Percentiles rank a stretch among this genome's conserved stretches.
These are phyloP conservation scores for Calephelis nemesis DNA, from an alignment of 1,140 invertebrate species.

Conservation along the genomic window DNA sequence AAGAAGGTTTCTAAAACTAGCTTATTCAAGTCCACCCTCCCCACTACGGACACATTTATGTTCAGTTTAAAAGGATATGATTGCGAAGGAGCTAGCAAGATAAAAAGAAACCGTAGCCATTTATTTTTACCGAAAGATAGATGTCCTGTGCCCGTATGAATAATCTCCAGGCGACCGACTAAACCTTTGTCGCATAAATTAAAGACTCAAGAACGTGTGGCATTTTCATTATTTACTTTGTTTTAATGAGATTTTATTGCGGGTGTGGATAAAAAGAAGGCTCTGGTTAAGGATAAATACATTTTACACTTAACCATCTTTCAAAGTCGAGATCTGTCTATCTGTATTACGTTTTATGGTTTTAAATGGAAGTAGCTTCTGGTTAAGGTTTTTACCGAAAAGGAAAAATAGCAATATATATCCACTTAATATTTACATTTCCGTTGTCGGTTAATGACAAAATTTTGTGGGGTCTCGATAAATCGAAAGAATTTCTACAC, in stretches of 20 bases:
- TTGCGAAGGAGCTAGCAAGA: conserved; percentile 21
- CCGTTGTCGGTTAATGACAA: too few relatives aligned
- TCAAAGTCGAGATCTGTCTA: conserved; percentile 23
- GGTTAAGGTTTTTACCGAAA: background rate
- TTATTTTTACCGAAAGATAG: conserved; percentile 34
- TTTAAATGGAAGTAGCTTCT: conserved; percentile 2
- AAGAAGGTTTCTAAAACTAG: too few relatives aligned
- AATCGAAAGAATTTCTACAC: too few relatives aligned
- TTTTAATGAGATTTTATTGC: conserved; percentile 41
- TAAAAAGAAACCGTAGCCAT: conserved; percentile 9
- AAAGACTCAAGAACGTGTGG: conserved; percentile 28
- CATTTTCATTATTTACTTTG: conserved; percentile 40
- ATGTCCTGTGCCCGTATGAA: conserved; percentile 33
- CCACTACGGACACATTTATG: background rate
- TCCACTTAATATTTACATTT: too few relatives aligned
- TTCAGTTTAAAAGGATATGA: conserved; percentile 14
- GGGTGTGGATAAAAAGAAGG: conserved; percentile 17
- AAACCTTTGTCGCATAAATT: conserved; percentile 36
- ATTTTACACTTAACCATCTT: conserved; percentile 21
- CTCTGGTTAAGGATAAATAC: conserved; percentile 7
- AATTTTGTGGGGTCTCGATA: too few relatives aligned
- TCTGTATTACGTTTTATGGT: background rate
- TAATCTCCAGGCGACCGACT: conserved; percentile 30
- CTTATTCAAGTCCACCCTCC: too few relatives aligned
- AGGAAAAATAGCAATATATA: background rate